Conservation (phyloP, 1,140 invertebrate genomes). For the Colletes gigas region DNA sequence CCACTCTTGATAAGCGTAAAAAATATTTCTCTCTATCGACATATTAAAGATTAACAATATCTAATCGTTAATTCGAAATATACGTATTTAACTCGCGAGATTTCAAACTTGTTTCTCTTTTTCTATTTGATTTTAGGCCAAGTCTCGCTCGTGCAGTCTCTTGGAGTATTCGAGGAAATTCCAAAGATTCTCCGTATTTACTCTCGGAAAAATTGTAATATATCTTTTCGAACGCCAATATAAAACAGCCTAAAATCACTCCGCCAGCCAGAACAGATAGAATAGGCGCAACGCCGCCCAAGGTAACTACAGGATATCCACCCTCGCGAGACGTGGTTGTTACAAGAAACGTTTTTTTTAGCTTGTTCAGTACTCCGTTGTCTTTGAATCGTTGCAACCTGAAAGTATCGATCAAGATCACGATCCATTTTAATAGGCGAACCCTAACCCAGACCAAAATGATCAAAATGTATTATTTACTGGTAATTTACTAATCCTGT, state of each 20-base stretch:
- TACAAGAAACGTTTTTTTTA: slow-evolving; percentile 9
- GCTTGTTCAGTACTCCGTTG: slow-evolving; percentile 46
- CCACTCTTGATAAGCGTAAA: no score
- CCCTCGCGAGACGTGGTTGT: background rate
- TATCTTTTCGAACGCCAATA: slow-evolving; percentile 44
- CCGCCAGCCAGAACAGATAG: slow-evolving; percentile 38
- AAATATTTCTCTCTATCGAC: no score
- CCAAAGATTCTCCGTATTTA: background rate
- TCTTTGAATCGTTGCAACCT: slow-evolving; percentile 59
- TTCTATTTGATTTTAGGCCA: background rate
- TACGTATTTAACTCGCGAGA: background rate
- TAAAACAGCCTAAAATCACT: slow-evolving; percentile 23
- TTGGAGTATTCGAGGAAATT: background rate
- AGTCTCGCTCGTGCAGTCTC: background rate
- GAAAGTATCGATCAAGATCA: background rate
- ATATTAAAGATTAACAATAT: no score
- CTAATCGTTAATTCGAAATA: background rate
- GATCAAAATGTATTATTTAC: slow-evolving; percentile 26
- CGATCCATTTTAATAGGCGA: background rate
- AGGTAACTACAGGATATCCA: background rate
- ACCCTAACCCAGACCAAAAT: no score
- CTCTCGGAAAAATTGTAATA: background rate
- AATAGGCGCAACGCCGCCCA: slow-evolving; percentile 40
- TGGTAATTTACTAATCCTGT: slow-evolving; percentile 49
- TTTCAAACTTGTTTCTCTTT: background rate